Evolutionary conservation across 2,888 invertebrate species (phyloP), one percentile per base, ranked within the genome.

Genomic region (Erebia aethiops): DNA sequence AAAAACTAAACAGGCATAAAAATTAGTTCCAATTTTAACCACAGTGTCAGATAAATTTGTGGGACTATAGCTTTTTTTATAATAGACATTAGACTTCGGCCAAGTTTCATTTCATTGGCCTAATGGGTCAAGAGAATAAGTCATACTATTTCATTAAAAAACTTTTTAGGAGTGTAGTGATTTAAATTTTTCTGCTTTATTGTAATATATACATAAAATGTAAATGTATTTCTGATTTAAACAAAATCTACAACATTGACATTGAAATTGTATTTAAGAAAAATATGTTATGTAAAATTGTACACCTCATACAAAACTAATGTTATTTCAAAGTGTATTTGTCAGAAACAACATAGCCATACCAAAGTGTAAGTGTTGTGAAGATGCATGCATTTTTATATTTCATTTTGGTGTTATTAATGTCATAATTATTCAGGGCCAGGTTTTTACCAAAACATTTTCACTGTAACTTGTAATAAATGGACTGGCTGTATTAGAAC

Each of bases 401-500:
- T 71, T 35, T 35, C 35, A 35, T 35, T 46, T 70, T 75, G 71
- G 77, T 74, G 75, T 72, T 67, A 74, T 58, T 18, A 26, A 74
- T 74, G 81, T 82, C 82, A 84, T 85, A 83, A 84, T n/a, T n/a
- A 83, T 85, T 82, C 80, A 51, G 21, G 61, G 18, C 41, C 3
- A 10, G 16, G 11, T 46, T 46, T 2, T 46, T 11, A 11, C 46
- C 46, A 43, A 43, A 43, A 43, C 18, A 18, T 54, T 3, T 54
- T 54, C 13, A 51, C 14, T 51, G 51, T 7, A 49, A 49, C 14
- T 49, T 51, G 14, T n/a, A 4, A 51, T 18, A 18, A n/a, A 35
- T 58, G 35, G 57, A 35, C 35, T n/a, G 35, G n/a, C 57, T 35
- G 7, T 35, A 58, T 58, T n/a, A 35, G 26, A 35, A 26, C 13